Conservation (phyloP, 2,113 vertebrate genomes). For the Eidolon helvum region DNA sequence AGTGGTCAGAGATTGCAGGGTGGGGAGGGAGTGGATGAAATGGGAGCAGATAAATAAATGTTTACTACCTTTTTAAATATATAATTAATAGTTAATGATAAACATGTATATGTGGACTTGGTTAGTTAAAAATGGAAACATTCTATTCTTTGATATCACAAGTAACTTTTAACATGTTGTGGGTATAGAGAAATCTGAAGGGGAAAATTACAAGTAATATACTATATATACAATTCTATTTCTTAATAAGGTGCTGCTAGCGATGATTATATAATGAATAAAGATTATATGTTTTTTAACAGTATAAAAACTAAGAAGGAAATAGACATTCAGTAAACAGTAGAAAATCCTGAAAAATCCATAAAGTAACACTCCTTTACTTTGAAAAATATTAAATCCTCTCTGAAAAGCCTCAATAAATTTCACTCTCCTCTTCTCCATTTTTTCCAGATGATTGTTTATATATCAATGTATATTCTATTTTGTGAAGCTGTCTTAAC, state of each 20-base stretch:
- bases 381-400: constrained; percentile 21
- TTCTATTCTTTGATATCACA: neutral
- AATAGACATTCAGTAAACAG: neutral
- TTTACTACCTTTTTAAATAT: neutral
- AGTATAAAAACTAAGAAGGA: neutral
- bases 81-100: neutral
- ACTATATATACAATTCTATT: neutral
- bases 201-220: neutral
- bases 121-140: constrained; percentile 29
- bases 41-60: neutral
- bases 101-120: neutral
- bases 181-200: neutral
- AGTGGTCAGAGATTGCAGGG: neutral
- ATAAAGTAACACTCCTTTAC: neutral
- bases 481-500: neutral
- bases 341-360: constrained; percentile 9
- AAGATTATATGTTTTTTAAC: neutral
- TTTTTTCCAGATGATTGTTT: neutral
- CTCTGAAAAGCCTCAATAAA: neutral
- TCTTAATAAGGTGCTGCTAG: neutral
- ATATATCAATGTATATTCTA: neutral
- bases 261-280: neutral
- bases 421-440: neutral
- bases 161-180: constrained; percentile 17
- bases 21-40: neutral